A percentile compares a stretch with the other conserved stretches of the same genome.
These are phyloP conservation scores for Alfaro cultratus DNA, from an alignment of 2,797 vertebrate species.

Conservation along the genomic window DNA sequence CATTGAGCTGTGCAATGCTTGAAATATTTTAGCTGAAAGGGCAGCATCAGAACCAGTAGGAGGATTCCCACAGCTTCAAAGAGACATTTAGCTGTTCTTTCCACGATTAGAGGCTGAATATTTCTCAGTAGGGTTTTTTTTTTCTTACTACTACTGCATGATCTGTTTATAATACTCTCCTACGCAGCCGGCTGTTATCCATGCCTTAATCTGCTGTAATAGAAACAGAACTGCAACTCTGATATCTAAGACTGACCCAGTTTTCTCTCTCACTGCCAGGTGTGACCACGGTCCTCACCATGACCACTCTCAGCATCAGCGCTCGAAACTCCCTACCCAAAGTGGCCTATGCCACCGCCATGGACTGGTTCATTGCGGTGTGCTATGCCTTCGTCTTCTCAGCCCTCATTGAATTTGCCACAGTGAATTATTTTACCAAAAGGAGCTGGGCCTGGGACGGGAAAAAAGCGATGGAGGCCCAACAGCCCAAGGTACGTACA, in stretches of 20 bases:
- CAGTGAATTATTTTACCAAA: conserved; percentile 98
- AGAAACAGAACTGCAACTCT: conserved; percentile 8
- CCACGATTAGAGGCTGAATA: not conserved
- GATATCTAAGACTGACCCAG: conserved; percentile 30
- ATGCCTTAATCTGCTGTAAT: conserved; percentile 26
- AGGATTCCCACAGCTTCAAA: not conserved
- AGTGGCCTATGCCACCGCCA: conserved; percentile 96
- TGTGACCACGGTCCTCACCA: conserved; percentile 96
- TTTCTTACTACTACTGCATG: not conserved
- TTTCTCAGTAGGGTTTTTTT: not conserved
- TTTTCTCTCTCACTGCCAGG: conserved; percentile 73
- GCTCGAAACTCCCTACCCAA: conserved; percentile 96
- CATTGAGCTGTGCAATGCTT: not conserved
- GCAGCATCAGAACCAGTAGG: accelerated
- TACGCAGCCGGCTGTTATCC: conserved; percentile 21
- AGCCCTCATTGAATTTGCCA: conserved; percentile 96
- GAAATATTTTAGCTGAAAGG: not conserved
- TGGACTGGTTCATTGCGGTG: conserved; percentile 99
- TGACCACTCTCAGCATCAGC: conserved; percentile 98
- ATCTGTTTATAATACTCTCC: conserved; percentile 30
- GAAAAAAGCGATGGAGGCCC: conserved; percentile 94
- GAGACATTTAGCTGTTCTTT: not conserved
- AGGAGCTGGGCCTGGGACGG: conserved; percentile 99
- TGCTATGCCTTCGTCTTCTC: conserved; percentile 98
- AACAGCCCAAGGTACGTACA: conserved; percentile 89